Percentiles rank a stretch among this genome's conserved stretches.
These are phyloP conservation scores for Choristoneura rosaceana DNA, from an alignment of 2,888 invertebrate species.

Conservation along the genomic window DNA sequence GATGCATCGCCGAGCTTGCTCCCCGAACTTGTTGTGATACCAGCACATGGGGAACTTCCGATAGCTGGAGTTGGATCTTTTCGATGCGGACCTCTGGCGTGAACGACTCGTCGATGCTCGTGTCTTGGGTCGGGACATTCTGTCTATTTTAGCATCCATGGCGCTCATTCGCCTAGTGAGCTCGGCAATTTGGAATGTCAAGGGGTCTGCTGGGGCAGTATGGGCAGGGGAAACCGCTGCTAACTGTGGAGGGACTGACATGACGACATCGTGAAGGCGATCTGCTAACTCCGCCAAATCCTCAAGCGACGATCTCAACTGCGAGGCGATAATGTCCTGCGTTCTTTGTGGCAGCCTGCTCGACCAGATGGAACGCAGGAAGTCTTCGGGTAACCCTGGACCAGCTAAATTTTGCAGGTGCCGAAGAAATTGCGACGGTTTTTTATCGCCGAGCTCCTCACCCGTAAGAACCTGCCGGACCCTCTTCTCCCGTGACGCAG, in stretches of 20 bases:
- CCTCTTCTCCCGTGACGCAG: constrained; percentile 44
- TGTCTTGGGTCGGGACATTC: not conserved
- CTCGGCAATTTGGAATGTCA: constrained; percentile 2
- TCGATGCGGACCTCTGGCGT: constrained; percentile 2
- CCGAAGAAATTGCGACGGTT: constrained; percentile 45
- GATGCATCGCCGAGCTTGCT: constrained; percentile 1
- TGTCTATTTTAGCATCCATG: constrained; percentile 1
- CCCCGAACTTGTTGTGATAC: not conserved
- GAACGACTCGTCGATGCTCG: not conserved
- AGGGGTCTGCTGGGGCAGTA: not conserved
- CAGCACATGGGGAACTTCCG: constrained; percentile 12
- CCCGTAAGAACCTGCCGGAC: constrained; percentile 44
- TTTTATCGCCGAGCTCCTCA: constrained; percentile 42
- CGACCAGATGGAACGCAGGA: constrained; percentile 43
- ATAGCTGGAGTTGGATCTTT: constrained; percentile 3
- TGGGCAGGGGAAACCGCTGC: not conserved
- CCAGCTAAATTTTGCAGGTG: constrained; percentile 45
- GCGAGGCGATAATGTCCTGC: constrained; percentile 43
- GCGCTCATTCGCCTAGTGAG: not conserved
- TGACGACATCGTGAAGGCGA: constrained; percentile 10
- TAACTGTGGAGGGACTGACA: not conserved
- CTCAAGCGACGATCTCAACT: not conserved
- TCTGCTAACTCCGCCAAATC: constrained; percentile 9
- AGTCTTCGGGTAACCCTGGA: constrained; percentile 37
- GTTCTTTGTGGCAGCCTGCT: constrained; percentile 41